Conservation (phyloP, 2,113 vertebrate species). For the Petromus typicus region DNA sequence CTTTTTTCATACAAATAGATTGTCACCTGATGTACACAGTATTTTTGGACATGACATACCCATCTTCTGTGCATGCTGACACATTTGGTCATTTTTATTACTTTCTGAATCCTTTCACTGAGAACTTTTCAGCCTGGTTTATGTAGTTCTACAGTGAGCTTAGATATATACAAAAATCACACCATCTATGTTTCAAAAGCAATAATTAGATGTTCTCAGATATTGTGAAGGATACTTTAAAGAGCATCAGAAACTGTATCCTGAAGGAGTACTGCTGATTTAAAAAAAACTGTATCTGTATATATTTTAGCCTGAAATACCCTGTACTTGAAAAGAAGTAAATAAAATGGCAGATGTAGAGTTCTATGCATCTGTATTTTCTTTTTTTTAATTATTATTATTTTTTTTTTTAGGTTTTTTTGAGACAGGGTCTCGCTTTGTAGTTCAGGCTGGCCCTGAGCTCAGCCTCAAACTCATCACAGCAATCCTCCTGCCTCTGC, state of each 20-base stretch:
- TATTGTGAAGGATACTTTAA: slow-evolving; percentile 47
- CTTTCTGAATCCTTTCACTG: background rate
- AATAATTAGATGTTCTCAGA: slow-evolving; percentile 69
- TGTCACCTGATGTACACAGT: background rate
- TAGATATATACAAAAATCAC: slow-evolving; percentile 67
- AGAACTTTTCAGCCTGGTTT: slow-evolving; percentile 14
- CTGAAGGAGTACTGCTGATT: background rate
- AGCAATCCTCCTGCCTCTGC: too few relatives aligned
- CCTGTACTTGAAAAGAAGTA: slow-evolving; percentile 68
- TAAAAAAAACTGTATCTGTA: background rate
- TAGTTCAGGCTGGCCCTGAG: too few relatives aligned
- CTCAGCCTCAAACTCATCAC: too few relatives aligned
- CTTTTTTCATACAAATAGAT: slow-evolving; percentile 28
- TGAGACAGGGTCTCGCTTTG: too few relatives aligned
- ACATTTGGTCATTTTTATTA: background rate
- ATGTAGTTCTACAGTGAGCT: slow-evolving; percentile 61
- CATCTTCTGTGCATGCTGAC: too few relatives aligned
- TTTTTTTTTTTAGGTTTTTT: too few relatives aligned
- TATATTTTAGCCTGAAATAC: background rate
- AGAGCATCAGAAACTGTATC: slow-evolving; percentile 64
- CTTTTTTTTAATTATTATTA: background rate
- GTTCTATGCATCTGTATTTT: slow-evolving; percentile 41
- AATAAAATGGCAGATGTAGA: slow-evolving; percentile 57
- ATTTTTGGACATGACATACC: background rate
- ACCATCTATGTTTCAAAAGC: slow-evolving; percentile 66